Base-by-base conservation (phyloP, 2,888 invertebrate species). In the Eledone cirrhosa region DNA sequence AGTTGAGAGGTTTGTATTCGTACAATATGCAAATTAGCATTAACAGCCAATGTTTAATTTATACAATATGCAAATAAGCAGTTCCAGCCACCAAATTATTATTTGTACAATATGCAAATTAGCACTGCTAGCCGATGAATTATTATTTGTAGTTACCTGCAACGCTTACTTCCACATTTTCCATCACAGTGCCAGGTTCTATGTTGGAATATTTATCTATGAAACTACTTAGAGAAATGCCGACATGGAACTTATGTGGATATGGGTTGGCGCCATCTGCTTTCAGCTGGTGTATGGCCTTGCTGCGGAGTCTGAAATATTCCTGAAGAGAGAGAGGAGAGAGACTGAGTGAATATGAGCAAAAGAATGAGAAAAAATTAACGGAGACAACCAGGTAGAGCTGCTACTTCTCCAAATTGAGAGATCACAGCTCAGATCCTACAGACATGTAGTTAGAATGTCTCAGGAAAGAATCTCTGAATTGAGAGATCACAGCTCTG, bases 161-260 rank as follows among this genome's bases (percentile, higher is more conserved):
- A 31, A 99, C 93, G 87, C 94, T 94, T 48, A 94, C 91, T 19
- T 91, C 92, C 11, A 93, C 92, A 88, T 93, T 93, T 83, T 95
- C 94, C 77, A 95, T 88, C 63, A 88, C 86, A 67, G 89, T 94
- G 29, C 96, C 97, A 88, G 89, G 87, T 80, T 90, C 94, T 69
- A 97, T 90, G 85, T 92, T 84, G 48, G 92, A 93, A 89, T 96
- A 99, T 87, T 95, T 95, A 72, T 94, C 93, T 84, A 99, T 95
- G 87, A 96, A 99, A 78, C 95, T 94, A 88, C 95, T 94, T 82
- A 99, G 91, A 0, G 98, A 97, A 80, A 93, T 95, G 33, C 95
- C 94, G 0, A 99, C 99, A 91, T 95, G 93, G 90, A 97, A 99
- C 92, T 99, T 99, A 91, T 99, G 99, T 22, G 99, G 99, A 90